Evolutionary conservation across 1,140 invertebrate genomes (phyloP).

Genomic region (Ceratina calcarata): DNA sequence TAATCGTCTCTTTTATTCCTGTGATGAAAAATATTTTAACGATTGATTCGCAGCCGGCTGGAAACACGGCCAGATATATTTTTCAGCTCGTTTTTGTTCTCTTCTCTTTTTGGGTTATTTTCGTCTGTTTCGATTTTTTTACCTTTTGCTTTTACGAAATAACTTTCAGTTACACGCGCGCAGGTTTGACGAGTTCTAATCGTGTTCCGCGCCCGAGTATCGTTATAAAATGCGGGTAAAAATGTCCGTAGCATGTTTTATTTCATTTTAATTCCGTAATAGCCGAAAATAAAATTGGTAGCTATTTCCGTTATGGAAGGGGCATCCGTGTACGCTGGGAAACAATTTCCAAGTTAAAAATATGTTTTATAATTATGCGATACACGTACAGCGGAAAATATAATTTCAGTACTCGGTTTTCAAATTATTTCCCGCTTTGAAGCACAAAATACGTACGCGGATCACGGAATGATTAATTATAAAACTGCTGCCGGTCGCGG

Average conservation of each 20-base stretch:
- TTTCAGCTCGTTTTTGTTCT: neutral
- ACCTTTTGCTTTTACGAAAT: neutral
- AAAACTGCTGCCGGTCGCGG: neutral
- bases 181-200: neutral
- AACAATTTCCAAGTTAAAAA: conserved; percentile 22
- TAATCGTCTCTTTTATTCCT: neutral
- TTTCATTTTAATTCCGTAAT: conserved; percentile 21
- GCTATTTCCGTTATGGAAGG: too few relatives aligned
- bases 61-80: neutral
- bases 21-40: neutral
- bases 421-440: neutral
- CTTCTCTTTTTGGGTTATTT: neutral
- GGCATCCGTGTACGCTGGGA: too few relatives aligned
- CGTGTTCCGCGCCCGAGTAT: neutral
- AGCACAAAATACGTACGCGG: neutral
- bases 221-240: neutral
- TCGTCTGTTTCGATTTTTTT: neutral
- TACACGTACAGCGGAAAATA: neutral
- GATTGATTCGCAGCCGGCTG: conserved; percentile 2
- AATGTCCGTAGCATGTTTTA: neutral
- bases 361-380: neutral
- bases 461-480: neutral
- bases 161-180: neutral
- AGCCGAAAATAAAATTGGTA: neutral
- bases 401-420: conserved; percentile 8